A percentile compares a stretch with the other conserved stretches of the same genome.
Conservation (phyloP, 1,140 invertebrate genomes). For the Popillia japonica region DNA sequence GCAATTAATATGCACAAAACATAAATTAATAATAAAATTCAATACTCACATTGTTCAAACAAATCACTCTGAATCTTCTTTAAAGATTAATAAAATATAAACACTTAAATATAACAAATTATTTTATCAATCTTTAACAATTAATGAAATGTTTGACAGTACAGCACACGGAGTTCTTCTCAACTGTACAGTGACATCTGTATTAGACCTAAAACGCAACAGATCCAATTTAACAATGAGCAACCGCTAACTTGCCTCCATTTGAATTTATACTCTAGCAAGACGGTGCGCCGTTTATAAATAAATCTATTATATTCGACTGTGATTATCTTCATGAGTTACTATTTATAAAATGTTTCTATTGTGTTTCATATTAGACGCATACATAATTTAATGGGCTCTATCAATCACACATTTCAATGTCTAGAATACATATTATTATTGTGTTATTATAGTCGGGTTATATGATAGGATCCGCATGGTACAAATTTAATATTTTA, state of each 20-base stretch:
- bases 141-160: conserved; percentile 14
- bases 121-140: conserved; percentile 29
- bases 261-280: conserved; percentile 26
- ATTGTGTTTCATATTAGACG: conserved; percentile 3
- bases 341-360: conserved; percentile 26
- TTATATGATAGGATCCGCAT: not conserved
- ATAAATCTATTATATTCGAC: conserved; percentile 28
- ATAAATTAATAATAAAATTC: conserved; percentile 13
- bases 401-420: conserved; percentile 25
- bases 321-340: conserved; percentile 28
- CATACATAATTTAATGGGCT: conserved; percentile 20
- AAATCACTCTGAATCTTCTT: conserved; percentile 8
- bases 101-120: not conserved
- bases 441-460: not conserved
- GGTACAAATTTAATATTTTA: not conserved
- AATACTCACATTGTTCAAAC: conserved; percentile 37
- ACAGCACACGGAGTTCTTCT: not conserved
- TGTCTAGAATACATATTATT: not conserved
- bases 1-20: not conserved
- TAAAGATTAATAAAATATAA: conserved; percentile 28
- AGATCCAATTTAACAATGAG: not conserved
- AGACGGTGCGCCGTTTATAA: conserved; percentile 5
- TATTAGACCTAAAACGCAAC: conserved; percentile 1
- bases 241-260: not conserved
- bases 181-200: conserved; percentile 25